Base-by-base conservation (phyloP, 2,797 vertebrate genomes). In the Acridotheres tristis region DNA sequence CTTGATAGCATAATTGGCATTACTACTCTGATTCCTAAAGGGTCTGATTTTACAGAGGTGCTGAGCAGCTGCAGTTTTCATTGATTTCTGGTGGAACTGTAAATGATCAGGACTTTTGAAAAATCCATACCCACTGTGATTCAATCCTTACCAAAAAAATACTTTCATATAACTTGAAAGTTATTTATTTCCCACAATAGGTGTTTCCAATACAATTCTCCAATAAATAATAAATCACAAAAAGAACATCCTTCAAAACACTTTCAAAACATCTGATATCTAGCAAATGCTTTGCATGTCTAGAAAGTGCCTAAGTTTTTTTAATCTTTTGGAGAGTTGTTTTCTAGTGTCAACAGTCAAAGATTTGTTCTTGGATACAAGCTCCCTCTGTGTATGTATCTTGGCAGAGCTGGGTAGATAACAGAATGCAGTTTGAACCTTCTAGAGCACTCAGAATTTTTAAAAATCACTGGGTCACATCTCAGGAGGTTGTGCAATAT, bases 201-300 rank as follows among this genome's bases (percentile, higher is more conserved):
- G 10, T 72, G 62, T 73, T 90, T 75, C 55, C 4, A 3, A 86
- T 75, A 65, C 38, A 91, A 78, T 89, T 93, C 43, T 84, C 32
- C 38, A 86, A 72, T 88, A 96, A 94, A 88, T 90, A 89, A 94
- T 81, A 62, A 88, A 91, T 93, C 73, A 72, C 50, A 72, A 5
- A 72, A 77, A 80, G 59, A 82, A 14, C n/a, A 72, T 68, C 25
- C 43, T 76, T 91, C 82, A 91, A 89, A 93, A 67, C 9, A 79
- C 45, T 67, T 66, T 84, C 84, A 89, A 86, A 93, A 79, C 14
- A 57, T 47, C 50, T 67, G 48, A 51, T 76, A 57, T 42, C 45
- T 61, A 85, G 68, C 21, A 92, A 94, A 82, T 34, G 13, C 29
- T 93, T 82, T 85, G 42, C 65, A 65, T 72, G 74, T 80, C 75